Base-by-base conservation (phyloP, 2,888 invertebrate genomes). In the Choreutis nemorana region DNA sequence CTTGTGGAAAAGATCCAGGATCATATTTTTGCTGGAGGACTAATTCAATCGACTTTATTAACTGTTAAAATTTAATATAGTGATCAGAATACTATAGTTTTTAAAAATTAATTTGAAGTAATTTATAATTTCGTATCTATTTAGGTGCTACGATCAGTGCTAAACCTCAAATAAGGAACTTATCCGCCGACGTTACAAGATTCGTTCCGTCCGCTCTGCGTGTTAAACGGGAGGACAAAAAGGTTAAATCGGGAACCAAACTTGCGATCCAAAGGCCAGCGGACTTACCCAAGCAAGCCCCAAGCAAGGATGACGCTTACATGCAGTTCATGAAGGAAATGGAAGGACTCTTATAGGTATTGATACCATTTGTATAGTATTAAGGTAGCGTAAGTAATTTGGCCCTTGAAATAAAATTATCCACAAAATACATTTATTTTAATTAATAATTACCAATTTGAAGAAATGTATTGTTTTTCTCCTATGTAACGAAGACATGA, bases 311-410 rank as follows among this genome's bases (percentile, higher is more conserved):
- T 58, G 98, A 98, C 58, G 98, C 97, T 7, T 99, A 99, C 54
- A 90, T 95, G 81, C 94, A 95, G 64, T 99, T 99, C 61, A 97
- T 99, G 97, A 90, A 90, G 61, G 98, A 99, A 79, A 96, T 99
- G 94, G 90, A 96, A 57, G 94, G 91, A 28, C 77, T 98, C 14
- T 81, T 98, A 58, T 96, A 85, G 40, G 35, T 29, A 29, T 4
- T 5, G 9, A 23, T 23, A 8, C 8, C 18, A 18, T 18, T 18
- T 18, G 18, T 18, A 18, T 18, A 7, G 18, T 18, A 18, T 8
- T 7, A 18, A 18, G 18, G 6, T 18, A 18, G 18, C n/a, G n/a
- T n/a, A n/a, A n/a, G n/a, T n/a, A n/a, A n/a, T n/a, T n/a, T n/a
- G n/a, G n/a, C n/a, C n/a, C n/a, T n/a, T n/a, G n/a, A n/a, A n/a